Base-by-base conservation (phyloP, 2,113 vertebrate species). In the Mungos mungo region DNA sequence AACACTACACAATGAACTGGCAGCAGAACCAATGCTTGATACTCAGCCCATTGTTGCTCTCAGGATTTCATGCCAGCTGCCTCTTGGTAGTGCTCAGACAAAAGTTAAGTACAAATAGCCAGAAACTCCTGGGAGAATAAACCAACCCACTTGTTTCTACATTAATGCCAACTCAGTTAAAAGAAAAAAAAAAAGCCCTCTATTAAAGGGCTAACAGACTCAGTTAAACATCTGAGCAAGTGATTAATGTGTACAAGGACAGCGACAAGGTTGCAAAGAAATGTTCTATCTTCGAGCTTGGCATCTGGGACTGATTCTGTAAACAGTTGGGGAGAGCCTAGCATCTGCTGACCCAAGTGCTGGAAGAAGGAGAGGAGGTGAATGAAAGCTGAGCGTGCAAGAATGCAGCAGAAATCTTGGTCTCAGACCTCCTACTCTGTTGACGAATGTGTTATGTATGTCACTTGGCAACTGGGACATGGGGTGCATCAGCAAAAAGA, bases 361-460 rank as follows among this genome's bases (percentile, higher is more conserved):
- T 94, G 90, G 85, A 96, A 82, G 89, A 83, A 93, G 47, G 57
- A 96, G 60, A 77, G 6, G 52, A 91, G 57, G 88, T 95, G 45
- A 82, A 0, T 0, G 63, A 0, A 0, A 97, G 93, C 69, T 87
- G 95, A 96, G 82, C 63, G 0, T 66, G 74, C 77, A n/a, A 80
- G 7, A 92, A 93, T 5, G 16, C 23, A 14, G 38, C 77, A 77
- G 80, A 84, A 79, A 82, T 47, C 38, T 27, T 85, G 83, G 85
- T 57, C 35, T 27, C 65, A 11, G 85, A 65, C 38, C 57, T 88
- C 50, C 47, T 0, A 15, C 71, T 91, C 52, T 47, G 77, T 68
- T 80, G 76, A 76, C 3, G 2, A n/a, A 27, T 2, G 0, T 25
- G 31, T 69, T 80, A 14, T 87, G n/a, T 29, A n/a, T 33, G 76